Percentiles rank a stretch among this genome's conserved stretches.
These are phyloP conservation scores for Lophotriccus pileatus DNA, from an alignment of 2,797 vertebrate species.

Conservation along the genomic window DNA sequence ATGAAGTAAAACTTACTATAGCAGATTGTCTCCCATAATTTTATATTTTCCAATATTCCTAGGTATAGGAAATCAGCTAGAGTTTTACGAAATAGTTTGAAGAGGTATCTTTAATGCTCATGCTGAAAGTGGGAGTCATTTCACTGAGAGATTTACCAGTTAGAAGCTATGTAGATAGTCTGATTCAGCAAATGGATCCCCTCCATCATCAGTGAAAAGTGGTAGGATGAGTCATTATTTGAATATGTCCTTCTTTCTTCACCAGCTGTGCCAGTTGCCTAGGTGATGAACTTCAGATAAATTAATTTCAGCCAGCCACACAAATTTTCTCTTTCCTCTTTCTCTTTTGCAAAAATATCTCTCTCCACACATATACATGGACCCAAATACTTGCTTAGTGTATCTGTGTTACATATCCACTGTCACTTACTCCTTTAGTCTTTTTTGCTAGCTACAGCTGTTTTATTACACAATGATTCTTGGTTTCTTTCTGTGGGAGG, in stretches of 20 bases:
- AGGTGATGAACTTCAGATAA: background rate
- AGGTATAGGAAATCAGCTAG: background rate
- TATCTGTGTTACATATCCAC: background rate
- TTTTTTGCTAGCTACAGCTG: background rate
- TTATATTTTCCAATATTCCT: background rate
- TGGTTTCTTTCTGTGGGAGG: background rate
- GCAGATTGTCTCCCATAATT: background rate
- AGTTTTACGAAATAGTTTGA: background rate
- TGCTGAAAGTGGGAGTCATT: background rate
- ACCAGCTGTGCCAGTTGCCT: background rate
- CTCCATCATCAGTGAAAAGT: background rate
- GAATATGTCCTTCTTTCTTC: background rate
- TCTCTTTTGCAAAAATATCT: background rate
- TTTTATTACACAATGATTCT: background rate
- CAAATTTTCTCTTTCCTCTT: background rate
- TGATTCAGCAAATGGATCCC: background rate
- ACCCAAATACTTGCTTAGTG: background rate
- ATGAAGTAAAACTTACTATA: background rate
- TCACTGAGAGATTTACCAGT: background rate
- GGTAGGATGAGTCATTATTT: background rate
- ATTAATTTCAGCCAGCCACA: background rate
- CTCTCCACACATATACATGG: background rate
- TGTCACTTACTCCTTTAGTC: background rate
- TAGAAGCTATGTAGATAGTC: background rate
- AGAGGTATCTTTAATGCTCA: background rate